Base-by-base conservation (phyloP, 2,113 vertebrate genomes). In the Sisor rabdophorus region DNA sequence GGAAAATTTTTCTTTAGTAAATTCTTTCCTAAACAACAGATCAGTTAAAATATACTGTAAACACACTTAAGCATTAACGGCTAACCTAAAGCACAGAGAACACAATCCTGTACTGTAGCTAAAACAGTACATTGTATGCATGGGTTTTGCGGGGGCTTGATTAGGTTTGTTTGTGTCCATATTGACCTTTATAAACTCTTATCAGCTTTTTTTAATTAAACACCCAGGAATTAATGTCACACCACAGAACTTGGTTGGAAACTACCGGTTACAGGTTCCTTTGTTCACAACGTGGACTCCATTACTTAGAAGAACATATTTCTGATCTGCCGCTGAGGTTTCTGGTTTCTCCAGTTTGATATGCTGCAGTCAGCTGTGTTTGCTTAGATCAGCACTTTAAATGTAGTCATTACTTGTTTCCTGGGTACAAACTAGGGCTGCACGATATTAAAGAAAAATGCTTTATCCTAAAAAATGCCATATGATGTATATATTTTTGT, bases 221-320 rank as follows among this genome's bases (percentile, higher is more conserved):
- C 40, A 19, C 60, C 44, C 44, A 52, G 22, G 0, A 16, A 16
- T 16, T 24, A 19, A 28, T 44, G 16, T 44, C 26, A 48, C 15
- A 68, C 17, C 50, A 28, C 61, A 44, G 53, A 67, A 69, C 24
- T 58, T 17, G 69, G 58, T 26, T 32, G n/a, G 44, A 19, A 61
- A 48, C 56, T 30, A 19, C 11, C 0, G n/a, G n/a, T n/a, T n/a
- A n/a, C n/a, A 12, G 36, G 26, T 32, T 30, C 47, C 48, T 70
- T 47, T 15, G 26, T 48, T 48, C 20, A 55, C 15, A 70, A 58
- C 24, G 53, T n/a, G 22, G n/a, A 60, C n/a, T 55, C 50, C 22
- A 10, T 75, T 47, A 36, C 71, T 80, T 80, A 70, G 63, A 48
- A 56, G 50, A 55, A 30, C 55, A 63, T 59, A 50, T 76, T 80